These are phyloP conservation scores for Planococcus citri DNA, from an alignment of 1,140 invertebrate genomes.

Conservation along the genomic window DNA sequence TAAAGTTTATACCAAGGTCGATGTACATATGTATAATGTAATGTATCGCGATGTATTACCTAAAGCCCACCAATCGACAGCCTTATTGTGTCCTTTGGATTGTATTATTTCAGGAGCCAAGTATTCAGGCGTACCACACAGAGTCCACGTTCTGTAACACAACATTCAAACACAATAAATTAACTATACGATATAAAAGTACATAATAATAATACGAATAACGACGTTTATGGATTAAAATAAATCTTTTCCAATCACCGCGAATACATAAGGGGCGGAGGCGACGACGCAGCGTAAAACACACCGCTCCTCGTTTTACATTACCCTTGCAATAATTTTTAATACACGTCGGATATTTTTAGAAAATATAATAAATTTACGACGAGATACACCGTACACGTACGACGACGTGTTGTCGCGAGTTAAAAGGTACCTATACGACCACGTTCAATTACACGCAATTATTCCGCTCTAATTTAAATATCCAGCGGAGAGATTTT, in stretches of 20 bases:
- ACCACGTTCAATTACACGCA: background rate
- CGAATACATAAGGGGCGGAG: too few relatives aligned
- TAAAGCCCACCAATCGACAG: slow-evolving; percentile 90
- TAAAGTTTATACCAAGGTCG: background rate
- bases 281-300: too few relatives aligned
- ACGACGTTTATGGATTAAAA: too few relatives aligned
- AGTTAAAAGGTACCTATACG: background rate
- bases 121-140: slow-evolving; percentile 90
- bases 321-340: too few relatives aligned
- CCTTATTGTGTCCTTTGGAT: slow-evolving; percentile 81
- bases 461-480: background rate
- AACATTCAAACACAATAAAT: too few relatives aligned
- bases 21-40: too few relatives aligned
- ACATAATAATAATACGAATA: too few relatives aligned
- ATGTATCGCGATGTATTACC: slow-evolving; percentile 43
- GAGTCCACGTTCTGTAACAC: slow-evolving; percentile 66
- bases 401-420: background rate
- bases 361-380: background rate
- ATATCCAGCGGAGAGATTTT: background rate
- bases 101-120: slow-evolving; percentile 88
- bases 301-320: too few relatives aligned
- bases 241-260: too few relatives aligned
- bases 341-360: background rate
- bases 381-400: too few relatives aligned
- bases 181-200: too few relatives aligned